Evolutionary conservation across 2,113 vertebrate species (phyloP).

Genomic region (Microtus pennsylvanicus): DNA sequence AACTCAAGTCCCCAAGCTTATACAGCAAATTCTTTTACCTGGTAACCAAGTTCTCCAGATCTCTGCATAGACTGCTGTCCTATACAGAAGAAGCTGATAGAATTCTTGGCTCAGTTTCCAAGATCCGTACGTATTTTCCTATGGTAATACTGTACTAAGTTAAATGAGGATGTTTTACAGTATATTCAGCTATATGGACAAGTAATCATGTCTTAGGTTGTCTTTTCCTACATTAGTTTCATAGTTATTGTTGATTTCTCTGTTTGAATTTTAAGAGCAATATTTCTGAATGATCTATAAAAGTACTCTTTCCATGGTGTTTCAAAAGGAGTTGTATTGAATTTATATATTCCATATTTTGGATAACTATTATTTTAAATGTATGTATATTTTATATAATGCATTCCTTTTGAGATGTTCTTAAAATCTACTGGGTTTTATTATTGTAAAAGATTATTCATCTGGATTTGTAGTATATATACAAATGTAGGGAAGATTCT

Average conservation of each 20-base stretch:
- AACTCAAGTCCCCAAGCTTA: background rate
- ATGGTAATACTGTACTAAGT: background rate
- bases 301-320: background rate
- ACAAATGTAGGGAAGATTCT: background rate
- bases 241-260: background rate
- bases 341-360: background rate
- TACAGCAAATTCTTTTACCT: background rate
- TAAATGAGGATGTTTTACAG: background rate
- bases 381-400: background rate
- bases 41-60: background rate
- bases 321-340: background rate
- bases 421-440: background rate
- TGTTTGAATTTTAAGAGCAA: background rate
- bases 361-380: background rate
- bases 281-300: background rate
- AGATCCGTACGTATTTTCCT: background rate
- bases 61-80: background rate
- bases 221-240: background rate
- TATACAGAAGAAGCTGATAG: background rate
- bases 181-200: background rate
- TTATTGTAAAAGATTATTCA: background rate
- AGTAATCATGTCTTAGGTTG: background rate
- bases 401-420: background rate
- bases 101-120: background rate
- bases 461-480: background rate